phyloP scores from a whole-genome alignment of 2,888 invertebrate species.

The Deilephila porcellus region DNA sequence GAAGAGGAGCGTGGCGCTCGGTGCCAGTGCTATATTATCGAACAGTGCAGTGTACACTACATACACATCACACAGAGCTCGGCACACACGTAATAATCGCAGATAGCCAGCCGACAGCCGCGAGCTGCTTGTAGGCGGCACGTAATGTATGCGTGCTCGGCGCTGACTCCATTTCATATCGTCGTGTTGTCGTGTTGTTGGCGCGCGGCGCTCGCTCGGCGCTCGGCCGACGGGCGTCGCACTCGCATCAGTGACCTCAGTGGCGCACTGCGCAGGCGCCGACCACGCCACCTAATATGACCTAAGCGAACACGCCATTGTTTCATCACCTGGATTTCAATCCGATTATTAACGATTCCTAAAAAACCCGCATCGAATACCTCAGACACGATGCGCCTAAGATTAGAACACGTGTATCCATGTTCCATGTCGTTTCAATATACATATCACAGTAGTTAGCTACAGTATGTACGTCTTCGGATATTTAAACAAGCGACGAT shows the following conservation, averaged over 20 bases:
- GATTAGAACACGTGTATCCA: not conserved
- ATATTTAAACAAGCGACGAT: conserved; percentile 13
- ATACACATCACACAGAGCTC: conserved; percentile 44
- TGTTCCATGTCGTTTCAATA: not conserved
- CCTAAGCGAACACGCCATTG: conserved; percentile 55
- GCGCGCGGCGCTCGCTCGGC: conserved; percentile 43
- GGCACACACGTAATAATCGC: conserved; percentile 60
- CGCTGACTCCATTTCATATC: conserved; percentile 61
- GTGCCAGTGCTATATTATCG: conserved; percentile 62
- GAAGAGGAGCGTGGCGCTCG: conserved; percentile 58
- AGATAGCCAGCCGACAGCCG: conserved; percentile 64
- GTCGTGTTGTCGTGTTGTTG: conserved; percentile 64
- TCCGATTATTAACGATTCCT: conserved; percentile 15
- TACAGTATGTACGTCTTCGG: conserved; percentile 11
- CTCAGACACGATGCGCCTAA: not conserved
- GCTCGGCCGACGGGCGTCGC: conserved; percentile 60
- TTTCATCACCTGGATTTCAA: conserved; percentile 42
- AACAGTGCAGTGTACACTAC: conserved; percentile 43
- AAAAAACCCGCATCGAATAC: not conserved
- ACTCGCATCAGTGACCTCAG: conserved; percentile 72
- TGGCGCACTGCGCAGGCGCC: conserved; percentile 69
- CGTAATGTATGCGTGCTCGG: conserved; percentile 76
- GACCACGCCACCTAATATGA: conserved; percentile 68
- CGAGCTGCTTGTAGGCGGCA: conserved; percentile 70
- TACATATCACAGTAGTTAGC: not conserved